phyloP scores from a whole-genome alignment of 2,113 vertebrate genomes.

The Dipodomys spectabilis region DNA sequence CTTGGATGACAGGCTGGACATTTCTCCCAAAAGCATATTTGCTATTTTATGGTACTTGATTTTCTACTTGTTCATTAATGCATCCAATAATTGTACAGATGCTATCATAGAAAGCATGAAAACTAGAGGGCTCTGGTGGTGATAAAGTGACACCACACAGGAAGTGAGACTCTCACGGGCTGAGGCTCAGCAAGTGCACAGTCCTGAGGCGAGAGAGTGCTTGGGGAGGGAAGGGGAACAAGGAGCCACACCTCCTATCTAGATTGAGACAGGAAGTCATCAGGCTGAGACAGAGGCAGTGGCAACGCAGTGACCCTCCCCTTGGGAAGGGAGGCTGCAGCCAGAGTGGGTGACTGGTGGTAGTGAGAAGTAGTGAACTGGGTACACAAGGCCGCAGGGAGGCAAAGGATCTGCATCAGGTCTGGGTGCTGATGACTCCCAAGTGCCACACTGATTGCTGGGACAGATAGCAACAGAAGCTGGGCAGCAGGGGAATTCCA shows the following conservation, averaged over 20 bases:
- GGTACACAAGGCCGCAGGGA: fast-evolving
- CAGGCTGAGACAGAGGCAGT: not conserved
- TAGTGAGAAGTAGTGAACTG: not conserved
- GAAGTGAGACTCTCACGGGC: not conserved
- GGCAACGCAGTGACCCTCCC: not conserved
- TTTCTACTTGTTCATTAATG: constrained; percentile 27
- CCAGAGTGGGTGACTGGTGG: not conserved
- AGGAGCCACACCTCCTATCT: too few relatives aligned
- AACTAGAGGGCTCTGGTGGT: not conserved
- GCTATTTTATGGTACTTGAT: constrained; percentile 26
- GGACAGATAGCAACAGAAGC: not conserved
- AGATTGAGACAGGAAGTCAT: not conserved
- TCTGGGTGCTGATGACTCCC: not conserved
- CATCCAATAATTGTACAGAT: not conserved
- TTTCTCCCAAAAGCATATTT: not conserved
- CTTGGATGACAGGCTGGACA: not conserved
- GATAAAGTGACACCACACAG: not conserved
- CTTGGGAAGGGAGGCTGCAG: not conserved
- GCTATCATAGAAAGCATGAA: not conserved
- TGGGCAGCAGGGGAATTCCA: not conserved
- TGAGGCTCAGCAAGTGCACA: not conserved
- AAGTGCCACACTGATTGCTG: not conserved
- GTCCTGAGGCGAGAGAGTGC: not conserved
- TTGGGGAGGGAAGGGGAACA: not conserved
- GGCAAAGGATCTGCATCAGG: not conserved